These are phyloP conservation scores for Idaea straminata DNA, from an alignment of 2,888 invertebrate species.

Conservation along the genomic window DNA sequence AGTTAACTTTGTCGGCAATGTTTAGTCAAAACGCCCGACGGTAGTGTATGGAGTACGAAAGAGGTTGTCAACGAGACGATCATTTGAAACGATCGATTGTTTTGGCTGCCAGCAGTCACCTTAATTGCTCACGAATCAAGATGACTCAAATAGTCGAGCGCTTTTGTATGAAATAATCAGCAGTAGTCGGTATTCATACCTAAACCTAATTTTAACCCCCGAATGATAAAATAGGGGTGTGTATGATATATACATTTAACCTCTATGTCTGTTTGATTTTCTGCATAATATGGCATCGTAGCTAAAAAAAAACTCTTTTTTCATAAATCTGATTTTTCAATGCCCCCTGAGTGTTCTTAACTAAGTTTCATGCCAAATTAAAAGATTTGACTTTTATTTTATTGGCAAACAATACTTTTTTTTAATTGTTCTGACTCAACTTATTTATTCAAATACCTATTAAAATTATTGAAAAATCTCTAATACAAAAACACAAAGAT, in stretches of 20 bases:
- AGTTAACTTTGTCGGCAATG: no score
- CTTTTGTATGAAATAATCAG: slow-evolving; percentile 45
- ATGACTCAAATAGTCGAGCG: slow-evolving; percentile 58
- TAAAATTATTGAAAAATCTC: no score
- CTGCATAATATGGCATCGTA: slow-evolving; percentile 12
- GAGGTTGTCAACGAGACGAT: slow-evolving; percentile 54
- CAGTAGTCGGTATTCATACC: slow-evolving; percentile 14
- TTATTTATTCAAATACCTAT: no score
- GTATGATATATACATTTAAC: slow-evolving; percentile 14
- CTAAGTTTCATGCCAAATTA: no score
- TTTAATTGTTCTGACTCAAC: no score
- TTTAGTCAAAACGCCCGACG: no score
- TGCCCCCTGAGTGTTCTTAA: no score
- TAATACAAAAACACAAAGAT: no score
- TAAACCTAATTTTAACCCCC: neutral
- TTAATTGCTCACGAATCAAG: slow-evolving; percentile 77
- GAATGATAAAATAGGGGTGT: slow-evolving; percentile 9
- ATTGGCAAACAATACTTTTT: no score
- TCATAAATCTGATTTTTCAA: no score
- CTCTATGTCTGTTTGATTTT: neutral
- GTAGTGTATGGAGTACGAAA: neutral
- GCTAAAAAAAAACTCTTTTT: neutral
- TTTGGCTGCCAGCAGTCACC: slow-evolving; percentile 75
- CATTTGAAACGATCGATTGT: slow-evolving; percentile 77
- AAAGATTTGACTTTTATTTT: no score